Conservation (phyloP, 2,113 vertebrate species). For the Laticauda colubrina region DNA sequence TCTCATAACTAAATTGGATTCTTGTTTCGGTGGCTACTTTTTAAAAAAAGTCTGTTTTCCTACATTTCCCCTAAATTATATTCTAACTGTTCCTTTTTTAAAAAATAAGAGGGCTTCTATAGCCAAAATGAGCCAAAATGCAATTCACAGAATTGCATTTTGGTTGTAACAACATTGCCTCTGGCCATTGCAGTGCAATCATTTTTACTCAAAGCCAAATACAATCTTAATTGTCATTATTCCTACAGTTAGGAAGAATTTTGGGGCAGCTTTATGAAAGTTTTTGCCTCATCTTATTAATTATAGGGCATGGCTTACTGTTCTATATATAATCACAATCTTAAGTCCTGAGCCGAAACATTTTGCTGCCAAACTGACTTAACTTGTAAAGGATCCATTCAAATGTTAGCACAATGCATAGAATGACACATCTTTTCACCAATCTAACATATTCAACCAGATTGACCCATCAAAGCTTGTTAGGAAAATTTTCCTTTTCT, state of each 20-base stretch:
- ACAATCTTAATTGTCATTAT: not conserved
- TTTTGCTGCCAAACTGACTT: not conserved
- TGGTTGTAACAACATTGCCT: not conserved
- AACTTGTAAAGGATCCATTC: not conserved
- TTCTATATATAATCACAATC: not conserved
- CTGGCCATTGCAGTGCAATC: not conserved
- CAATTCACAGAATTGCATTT: not conserved
- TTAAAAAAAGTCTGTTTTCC: not conserved
- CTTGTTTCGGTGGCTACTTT: not conserved
- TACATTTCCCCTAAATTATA: not conserved
- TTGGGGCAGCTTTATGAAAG: not conserved
- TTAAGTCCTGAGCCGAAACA: not conserved
- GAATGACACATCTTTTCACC: not conserved
- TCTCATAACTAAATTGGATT: not conserved
- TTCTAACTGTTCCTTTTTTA: not conserved
- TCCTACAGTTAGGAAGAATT: not conserved
- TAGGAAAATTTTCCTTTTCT: not conserved
- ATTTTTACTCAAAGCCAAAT: not conserved
- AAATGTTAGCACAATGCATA: not conserved
- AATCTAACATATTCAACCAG: not conserved
- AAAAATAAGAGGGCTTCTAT: not conserved
- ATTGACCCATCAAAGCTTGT: not conserved
- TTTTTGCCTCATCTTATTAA: not conserved
- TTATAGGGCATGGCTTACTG: not conserved
- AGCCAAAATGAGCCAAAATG: not conserved